Evolutionary conservation across 92 coral and sea anemone species (phyloP).

Genomic region (Isaurus tuberculatus): DNA sequence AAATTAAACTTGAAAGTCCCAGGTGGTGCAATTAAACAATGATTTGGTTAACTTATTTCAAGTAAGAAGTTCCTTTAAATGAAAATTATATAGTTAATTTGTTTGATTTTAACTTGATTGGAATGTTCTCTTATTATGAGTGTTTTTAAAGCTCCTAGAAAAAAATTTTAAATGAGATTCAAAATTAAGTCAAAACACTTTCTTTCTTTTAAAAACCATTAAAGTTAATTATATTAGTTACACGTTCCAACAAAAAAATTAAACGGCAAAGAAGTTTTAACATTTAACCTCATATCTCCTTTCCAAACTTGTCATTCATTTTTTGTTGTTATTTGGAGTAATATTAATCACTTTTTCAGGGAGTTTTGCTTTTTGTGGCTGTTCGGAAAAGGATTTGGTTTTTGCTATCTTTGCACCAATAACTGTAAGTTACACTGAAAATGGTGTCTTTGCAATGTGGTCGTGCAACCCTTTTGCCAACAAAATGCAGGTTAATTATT

Average conservation of each 20-base stretch:
- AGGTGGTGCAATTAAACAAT: neutral
- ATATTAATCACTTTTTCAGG: neutral
- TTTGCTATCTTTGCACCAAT: neutral
- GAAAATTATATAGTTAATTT: neutral
- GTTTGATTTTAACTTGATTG: neutral
- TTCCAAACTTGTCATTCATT: neutral
- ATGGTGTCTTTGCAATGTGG: neutral
- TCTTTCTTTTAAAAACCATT: too few relatives aligned
- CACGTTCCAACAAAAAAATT: neutral
- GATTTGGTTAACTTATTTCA: neutral
- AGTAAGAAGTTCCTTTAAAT: neutral
- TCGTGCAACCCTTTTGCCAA: neutral
- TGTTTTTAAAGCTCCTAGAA: neutral
- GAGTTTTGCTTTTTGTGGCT: neutral
- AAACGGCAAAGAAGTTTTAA: neutral
- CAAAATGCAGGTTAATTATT: constrained; percentile 4
- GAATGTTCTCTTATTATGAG: neutral
- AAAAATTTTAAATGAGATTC: too few relatives aligned
- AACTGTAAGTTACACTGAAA: neutral
- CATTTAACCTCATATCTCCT: neutral
- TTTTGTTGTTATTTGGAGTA: neutral
- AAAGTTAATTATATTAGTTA: neutral
- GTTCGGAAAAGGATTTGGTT: neutral
- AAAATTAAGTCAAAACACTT: too few relatives aligned
- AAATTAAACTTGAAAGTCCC: neutral